Percentiles rank a stretch among this genome's conserved stretches.
These are phyloP conservation scores for Nipponia nippon DNA, from an alignment of 2,113 vertebrate species.

Conservation along the genomic window DNA sequence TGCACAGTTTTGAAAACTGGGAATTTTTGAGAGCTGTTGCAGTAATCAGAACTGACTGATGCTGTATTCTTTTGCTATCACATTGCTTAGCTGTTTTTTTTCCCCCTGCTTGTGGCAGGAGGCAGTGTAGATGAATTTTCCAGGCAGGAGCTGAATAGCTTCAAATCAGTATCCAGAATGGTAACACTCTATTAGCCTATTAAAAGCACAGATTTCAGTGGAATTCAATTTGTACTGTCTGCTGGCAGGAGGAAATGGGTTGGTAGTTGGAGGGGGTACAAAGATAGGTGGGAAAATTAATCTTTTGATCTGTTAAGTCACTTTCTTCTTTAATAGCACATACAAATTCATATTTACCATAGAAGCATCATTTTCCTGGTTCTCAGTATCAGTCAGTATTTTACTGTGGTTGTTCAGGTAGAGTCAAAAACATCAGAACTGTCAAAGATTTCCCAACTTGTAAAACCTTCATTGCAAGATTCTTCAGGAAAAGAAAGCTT, in stretches of 20 bases:
- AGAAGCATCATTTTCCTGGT: background rate
- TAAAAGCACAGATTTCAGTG: background rate
- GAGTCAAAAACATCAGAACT: background rate
- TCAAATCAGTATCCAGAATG: background rate
- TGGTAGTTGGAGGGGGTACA: background rate
- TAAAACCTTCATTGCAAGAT: background rate
- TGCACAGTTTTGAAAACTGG: background rate
- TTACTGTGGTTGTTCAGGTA: background rate
- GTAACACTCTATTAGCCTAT: background rate
- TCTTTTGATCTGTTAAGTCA: constrained; percentile 43
- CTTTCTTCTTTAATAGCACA: background rate
- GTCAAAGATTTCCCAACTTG: background rate
- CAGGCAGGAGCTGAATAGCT: background rate
- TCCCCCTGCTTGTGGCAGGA: background rate
- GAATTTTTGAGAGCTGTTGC: background rate
- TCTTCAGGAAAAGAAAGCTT: background rate
- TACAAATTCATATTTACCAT: background rate
- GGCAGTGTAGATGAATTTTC: constrained; percentile 7
- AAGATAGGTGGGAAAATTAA: background rate
- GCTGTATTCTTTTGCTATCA: background rate
- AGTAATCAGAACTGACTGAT: background rate
- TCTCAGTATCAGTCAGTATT: background rate
- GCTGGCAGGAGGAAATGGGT: background rate
- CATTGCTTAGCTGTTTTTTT: background rate
- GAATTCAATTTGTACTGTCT: constrained; percentile 11